Base-by-base conservation (phyloP, 2,888 invertebrate genomes). In the Dolichomitus sp. region DNA sequence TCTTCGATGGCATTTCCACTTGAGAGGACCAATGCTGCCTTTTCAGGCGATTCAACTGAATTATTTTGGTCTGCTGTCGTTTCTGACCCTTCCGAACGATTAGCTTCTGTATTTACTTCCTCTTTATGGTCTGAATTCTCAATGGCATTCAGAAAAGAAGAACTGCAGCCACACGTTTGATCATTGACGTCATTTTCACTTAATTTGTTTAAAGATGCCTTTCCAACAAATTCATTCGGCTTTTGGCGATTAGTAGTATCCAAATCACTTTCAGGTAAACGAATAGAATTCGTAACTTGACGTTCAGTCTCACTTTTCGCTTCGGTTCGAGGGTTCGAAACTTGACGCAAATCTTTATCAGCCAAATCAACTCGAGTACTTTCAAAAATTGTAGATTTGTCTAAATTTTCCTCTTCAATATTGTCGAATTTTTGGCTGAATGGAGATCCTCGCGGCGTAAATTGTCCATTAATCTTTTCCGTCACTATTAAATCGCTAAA, bases 401-500 rank as follows among this genome's bases (percentile, higher is more conserved):
- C 12, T 7, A 73, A 69, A 27, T 66, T 65, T 42, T 76, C 50
- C 4, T 54, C 54, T 12, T 77, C 69, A 5, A 48, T 23, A 1
- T 73, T 77, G 12, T 27, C 63, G 9, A 48, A 7, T 52, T 57
- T 69, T 50, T 57, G 61, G 37, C 68, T 14, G 14, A 45, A 19
- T 11, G 57, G 33, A 4, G 77, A 72, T 48, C 9, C 72, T 68
- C 63, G 33, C 14, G 79, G 54, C 11, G 40, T 7, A 48, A 12
- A 17, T 40, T 37, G 74, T 19, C 4, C 66, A 12, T 84, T 65
- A 19, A 70, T 81, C 30, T 81, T 85, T 42, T 87, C 86, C 7
- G 85, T 87, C 33, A 88, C 79, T 9, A 90, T 78, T 61, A 89
- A 85, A 19, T 87, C 86, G n/a, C 84, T 50, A 50, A 89, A 76